Percentiles rank a stretch among this genome's conserved stretches.
phyloP scores from a whole-genome alignment of 64 coral and sea anemone species.

The Dendrophyllia cribrosa region DNA sequence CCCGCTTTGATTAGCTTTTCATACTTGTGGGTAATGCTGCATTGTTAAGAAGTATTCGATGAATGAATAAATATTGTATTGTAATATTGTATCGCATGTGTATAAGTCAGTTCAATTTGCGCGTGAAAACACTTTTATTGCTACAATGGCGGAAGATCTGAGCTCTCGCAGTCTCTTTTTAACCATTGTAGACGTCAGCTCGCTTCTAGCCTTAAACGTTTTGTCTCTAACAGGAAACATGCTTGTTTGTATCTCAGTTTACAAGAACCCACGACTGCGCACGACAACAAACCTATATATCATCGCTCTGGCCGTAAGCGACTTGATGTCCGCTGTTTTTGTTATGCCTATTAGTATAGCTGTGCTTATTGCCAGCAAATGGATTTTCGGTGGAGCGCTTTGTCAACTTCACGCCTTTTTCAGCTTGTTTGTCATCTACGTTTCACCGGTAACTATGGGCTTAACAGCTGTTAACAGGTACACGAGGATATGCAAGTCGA shows the following conservation, averaged over 20 bases:
- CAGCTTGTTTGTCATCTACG: background rate
- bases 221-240: background rate
- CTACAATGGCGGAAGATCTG: no score
- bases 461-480: background rate
- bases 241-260: background rate
- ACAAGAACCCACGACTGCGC: background rate
- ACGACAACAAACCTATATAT: background rate
- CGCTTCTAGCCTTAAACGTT: background rate
- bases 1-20: no score
- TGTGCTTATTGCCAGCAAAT: background rate
- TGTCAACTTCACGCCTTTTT: constrained; percentile 5
- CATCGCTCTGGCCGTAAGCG: background rate
- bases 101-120: no score
- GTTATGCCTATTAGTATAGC: background rate
- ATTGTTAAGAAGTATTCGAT: no score
- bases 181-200: background rate
- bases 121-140: no score
- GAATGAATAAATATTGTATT: no score
- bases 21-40: no score
- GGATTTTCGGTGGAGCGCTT: background rate
- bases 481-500: background rate
- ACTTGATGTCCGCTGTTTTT: background rate
- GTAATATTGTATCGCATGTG: no score
- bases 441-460: background rate
- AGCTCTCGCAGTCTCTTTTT: background rate